phyloP scores from a whole-genome alignment of 2,113 vertebrate species.

The Gulo gulo region DNA sequence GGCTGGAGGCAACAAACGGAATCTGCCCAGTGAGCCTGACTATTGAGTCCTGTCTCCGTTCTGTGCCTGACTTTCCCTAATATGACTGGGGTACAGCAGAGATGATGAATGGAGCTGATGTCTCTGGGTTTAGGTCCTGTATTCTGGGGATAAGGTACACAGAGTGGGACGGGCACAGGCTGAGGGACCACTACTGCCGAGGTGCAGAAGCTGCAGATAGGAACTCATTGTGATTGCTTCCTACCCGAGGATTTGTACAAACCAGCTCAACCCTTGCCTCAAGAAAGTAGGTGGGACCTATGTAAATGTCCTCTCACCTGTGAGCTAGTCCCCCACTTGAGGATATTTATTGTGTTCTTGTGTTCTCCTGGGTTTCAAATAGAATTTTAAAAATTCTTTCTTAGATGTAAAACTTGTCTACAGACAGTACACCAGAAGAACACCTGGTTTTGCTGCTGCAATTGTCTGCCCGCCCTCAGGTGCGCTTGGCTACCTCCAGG shows the following conservation, averaged over 20 bases:
- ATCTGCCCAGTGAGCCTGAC: slow-evolving; percentile 46
- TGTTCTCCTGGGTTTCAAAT: slow-evolving; percentile 38
- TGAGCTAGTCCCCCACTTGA: background rate
- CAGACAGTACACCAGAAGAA: background rate
- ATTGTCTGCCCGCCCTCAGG: background rate
- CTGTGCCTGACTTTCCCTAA: background rate
- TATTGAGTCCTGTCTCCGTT: slow-evolving; percentile 7
- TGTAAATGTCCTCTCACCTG: slow-evolving; percentile 12
- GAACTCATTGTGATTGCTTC: background rate
- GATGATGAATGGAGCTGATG: slow-evolving; percentile 54
- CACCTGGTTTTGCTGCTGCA: background rate
- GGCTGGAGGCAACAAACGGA: slow-evolving; percentile 64
- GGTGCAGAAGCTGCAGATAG: background rate
- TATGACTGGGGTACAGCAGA: background rate
- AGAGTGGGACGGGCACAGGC: background rate
- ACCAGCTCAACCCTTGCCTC: background rate
- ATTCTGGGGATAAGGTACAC: slow-evolving; percentile 36
- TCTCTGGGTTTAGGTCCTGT: background rate
- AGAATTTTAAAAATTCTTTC: slow-evolving; percentile 23
- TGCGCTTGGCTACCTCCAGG: background rate
- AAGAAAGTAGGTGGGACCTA: background rate
- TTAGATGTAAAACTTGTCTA: slow-evolving; percentile 43
- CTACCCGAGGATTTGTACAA: background rate
- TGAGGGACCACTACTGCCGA: background rate
- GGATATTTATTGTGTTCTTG: slow-evolving; percentile 25